These are phyloP conservation scores for Delichon dasypus DNA, from an alignment of 2,797 vertebrate genomes.

Conservation along the genomic window DNA sequence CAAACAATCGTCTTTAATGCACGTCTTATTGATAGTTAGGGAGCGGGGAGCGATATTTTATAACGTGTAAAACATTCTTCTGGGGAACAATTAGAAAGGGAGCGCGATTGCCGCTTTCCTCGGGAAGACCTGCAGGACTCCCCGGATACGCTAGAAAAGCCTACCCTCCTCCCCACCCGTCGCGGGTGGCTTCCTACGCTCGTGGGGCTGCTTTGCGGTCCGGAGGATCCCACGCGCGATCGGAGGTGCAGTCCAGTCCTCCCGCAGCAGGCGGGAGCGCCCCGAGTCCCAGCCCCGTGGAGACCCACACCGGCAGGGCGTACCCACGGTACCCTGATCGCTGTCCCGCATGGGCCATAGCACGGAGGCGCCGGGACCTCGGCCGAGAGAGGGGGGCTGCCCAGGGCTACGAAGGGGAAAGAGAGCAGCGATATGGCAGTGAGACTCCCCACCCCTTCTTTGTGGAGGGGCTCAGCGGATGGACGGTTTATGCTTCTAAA, in stretches of 20 bases:
- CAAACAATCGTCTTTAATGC: constrained; percentile 60
- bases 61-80: constrained; percentile 1
- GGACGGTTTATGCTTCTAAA: background rate
- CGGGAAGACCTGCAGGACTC: background rate
- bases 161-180: rapidly evolving
- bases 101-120: background rate
- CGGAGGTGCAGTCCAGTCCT: background rate
- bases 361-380: background rate
- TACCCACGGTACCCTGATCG: no score
- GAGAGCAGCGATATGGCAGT: background rate
- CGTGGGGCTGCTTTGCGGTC: background rate
- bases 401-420: background rate
- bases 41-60: constrained; percentile 23
- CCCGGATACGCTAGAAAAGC: background rate
- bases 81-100: background rate
- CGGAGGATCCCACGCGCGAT: no score
- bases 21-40: constrained; percentile 58
- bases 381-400: background rate
- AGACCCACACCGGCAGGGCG: background rate
- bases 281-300: background rate
- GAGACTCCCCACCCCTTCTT: background rate
- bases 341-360: background rate
- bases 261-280: background rate
- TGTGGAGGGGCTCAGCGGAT: background rate
- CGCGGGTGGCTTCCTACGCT: background rate